phyloP scores from a whole-genome alignment of 2,797 vertebrate species.

The Chaetodon trifasciatus region DNA sequence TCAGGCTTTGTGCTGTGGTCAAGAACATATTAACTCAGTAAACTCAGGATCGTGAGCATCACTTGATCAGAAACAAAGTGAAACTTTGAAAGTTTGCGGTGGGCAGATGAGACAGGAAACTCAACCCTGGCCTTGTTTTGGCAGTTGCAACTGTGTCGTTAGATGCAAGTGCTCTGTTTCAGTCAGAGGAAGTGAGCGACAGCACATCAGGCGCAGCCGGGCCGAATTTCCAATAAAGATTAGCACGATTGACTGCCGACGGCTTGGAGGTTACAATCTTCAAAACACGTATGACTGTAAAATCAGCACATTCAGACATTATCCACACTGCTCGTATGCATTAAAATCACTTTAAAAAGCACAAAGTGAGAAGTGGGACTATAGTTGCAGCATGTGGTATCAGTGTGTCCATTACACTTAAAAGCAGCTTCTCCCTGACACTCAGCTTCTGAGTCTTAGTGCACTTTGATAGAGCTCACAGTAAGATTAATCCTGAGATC shows the following conservation, averaged over 20 bases:
- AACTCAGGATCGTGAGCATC: slow-evolving; percentile 1
- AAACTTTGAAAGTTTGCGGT: slow-evolving; percentile 64
- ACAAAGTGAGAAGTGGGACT: slow-evolving; percentile 10
- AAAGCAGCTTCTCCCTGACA: slow-evolving; percentile 43
- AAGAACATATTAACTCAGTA: slow-evolving; percentile 22
- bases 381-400: slow-evolving; percentile 76
- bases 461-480: neutral
- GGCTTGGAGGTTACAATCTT: neutral
- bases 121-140: slow-evolving; percentile 69
- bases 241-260: neutral
- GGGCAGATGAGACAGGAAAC: slow-evolving; percentile 69
- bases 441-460: slow-evolving; percentile 17
- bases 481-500: slow-evolving; percentile 15
- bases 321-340: neutral
- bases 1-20: slow-evolving; percentile 12
- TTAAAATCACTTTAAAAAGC: slow-evolving; percentile 22
- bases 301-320: slow-evolving; percentile 12
- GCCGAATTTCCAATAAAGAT: slow-evolving; percentile 20
- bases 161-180: slow-evolving; percentile 39
- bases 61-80: slow-evolving; percentile 36
- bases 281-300: slow-evolving; percentile 10
- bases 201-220: neutral
- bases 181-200: slow-evolving; percentile 54
- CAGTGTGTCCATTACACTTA: slow-evolving; percentile 57
- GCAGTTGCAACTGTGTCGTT: slow-evolving; percentile 73